Evolutionary conservation across 2,113 vertebrate genomes (phyloP).

Genomic region (Python bivittatus): DNA sequence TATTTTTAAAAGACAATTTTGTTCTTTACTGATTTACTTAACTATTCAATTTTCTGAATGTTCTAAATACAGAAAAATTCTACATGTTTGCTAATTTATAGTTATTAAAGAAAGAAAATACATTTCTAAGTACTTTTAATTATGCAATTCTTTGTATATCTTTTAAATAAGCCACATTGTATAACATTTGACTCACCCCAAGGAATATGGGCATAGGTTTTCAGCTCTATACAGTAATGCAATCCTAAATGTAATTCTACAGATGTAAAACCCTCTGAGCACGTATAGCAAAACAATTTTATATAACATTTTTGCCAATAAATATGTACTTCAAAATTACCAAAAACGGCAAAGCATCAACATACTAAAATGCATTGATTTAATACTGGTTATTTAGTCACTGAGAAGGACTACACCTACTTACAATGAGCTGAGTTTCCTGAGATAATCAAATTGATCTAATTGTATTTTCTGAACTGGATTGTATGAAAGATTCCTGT

Average conservation of each 20-base stretch:
- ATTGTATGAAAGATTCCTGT: slow-evolving; percentile 87
- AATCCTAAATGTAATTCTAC: too few relatives aligned
- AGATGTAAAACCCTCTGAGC: too few relatives aligned
- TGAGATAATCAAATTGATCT: slow-evolving; percentile 89
- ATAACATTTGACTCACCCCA: too few relatives aligned
- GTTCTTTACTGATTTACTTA: neutral
- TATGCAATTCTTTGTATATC: neutral
- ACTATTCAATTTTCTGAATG: neutral
- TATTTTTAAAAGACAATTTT: neutral
- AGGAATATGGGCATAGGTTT: too few relatives aligned
- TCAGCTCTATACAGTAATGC: too few relatives aligned
- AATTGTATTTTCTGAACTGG: slow-evolving; percentile 86
- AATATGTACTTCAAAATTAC: too few relatives aligned
- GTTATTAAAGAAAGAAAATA: neutral
- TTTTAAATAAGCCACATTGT: neutral
- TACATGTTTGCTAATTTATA: neutral
- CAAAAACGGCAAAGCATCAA: neutral
- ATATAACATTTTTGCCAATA: too few relatives aligned
- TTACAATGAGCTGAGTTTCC: slow-evolving; percentile 94
- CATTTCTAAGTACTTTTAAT: neutral
- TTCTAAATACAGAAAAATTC: neutral
- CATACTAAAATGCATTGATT: neutral
- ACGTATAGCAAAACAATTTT: too few relatives aligned
- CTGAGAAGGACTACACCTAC: slow-evolving; percentile 70
- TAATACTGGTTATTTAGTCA: neutral